Conservation (phyloP, 2,888 invertebrate genomes). For the Dorcus hopei region DNA sequence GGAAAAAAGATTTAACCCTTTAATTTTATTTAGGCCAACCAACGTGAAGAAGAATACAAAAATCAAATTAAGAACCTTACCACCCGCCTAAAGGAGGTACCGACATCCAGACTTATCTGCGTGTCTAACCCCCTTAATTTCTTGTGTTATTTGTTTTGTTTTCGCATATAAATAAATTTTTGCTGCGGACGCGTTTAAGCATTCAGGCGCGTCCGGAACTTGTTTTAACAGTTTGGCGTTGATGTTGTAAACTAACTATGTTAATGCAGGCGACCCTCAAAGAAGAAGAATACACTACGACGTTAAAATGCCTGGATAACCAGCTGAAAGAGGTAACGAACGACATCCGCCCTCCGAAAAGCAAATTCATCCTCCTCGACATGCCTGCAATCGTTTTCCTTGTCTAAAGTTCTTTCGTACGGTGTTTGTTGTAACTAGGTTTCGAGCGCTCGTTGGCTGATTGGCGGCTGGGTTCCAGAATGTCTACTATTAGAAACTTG, state of each 20-base stretch:
- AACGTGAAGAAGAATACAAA: conserved; percentile 99
- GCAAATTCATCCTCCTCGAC: conserved; percentile 1
- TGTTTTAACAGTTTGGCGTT: conserved; percentile 37
- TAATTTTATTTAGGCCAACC: conserved; percentile 77
- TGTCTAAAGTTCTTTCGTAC: conserved; percentile 2
- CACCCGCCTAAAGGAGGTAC: conserved; percentile 99
- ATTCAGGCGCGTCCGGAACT: no score
- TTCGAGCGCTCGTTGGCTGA: background rate
- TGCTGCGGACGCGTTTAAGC: background rate
- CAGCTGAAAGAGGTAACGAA: conserved; percentile 88
- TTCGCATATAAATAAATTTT: background rate
- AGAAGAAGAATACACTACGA: conserved; percentile 90
- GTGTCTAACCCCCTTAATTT: conserved; percentile 19
- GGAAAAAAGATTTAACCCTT: no score
- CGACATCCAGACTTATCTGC: conserved; percentile 21
- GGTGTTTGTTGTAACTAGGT: conserved; percentile 1
- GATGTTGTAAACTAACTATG: conserved; percentile 42
- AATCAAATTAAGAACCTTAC: conserved; percentile 99
- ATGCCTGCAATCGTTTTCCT: conserved; percentile 5
- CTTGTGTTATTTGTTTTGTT: conserved; percentile 14
- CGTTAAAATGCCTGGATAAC: conserved; percentile 85
- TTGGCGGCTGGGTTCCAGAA: conserved; percentile 9
- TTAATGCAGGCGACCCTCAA: conserved; percentile 84
- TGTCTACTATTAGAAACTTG: conserved; percentile 4
- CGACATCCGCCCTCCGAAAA: conserved; percentile 4